Base-by-base conservation (phyloP, 2,888 invertebrate genomes). In the Minunthozetes semirufus region DNA sequence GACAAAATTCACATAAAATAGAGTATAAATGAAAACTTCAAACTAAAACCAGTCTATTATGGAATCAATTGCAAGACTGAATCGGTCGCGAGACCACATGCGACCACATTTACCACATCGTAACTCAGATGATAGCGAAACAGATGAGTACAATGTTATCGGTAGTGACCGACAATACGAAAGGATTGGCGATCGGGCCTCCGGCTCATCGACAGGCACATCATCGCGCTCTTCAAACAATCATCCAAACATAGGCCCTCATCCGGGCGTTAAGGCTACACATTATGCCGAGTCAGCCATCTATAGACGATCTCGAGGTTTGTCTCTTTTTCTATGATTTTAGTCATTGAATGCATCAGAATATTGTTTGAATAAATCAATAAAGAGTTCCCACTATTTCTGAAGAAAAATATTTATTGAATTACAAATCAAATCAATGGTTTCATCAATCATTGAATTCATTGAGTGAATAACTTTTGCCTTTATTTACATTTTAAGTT, bases 251-350 rank as follows among this genome's bases (percentile, higher is more conserved):
- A 50, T 29, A 1, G 72, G 22, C 29, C 33, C 56, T 13, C 73
- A 73, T 66, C 56, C 56, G 17, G 29, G 27, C 15, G 59, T 25
- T 59, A 59, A 59, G 63, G 48, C 74, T n/a, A 74, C 74, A 59
- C 74, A 74, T 46, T 74, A 74, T 56, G 74, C 74, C 19, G 74
- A 74, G 42, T 74, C 74, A n/a, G 74, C 74, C 22, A 74, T 74
- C 9, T 74, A 74, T 61, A 68, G 74, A 71, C 15, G 70, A 74
- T 74, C 74, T 27, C 48, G 74, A 42, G 74, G 74, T 59, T 27
- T 27, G 59, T 59, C 15, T 3, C 15, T 13, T 48, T 48, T 17
- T 11, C 11, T 48, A 17, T 48, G 48, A 11, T 3, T 48, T 17
- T 27, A 22, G 3, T 56, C 22, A 56, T 56, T 56, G n/a, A 9